These are phyloP conservation scores for Drosophila equinoxialis DNA, from an alignment of 1,140 invertebrate species.

Conservation along the genomic window DNA sequence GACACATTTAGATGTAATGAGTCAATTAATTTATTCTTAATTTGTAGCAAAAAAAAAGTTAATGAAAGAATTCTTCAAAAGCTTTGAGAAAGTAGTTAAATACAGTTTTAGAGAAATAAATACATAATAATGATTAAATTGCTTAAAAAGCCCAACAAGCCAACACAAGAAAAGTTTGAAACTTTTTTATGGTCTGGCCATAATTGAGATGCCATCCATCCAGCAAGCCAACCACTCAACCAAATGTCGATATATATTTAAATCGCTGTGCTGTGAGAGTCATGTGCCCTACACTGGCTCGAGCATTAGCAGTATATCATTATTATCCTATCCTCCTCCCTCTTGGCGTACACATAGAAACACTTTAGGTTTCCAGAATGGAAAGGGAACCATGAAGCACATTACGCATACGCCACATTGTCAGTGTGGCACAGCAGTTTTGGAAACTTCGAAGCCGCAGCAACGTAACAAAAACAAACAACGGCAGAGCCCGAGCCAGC, in stretches of 20 bases:
- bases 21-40: too few species aligned
- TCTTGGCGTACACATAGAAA: neutral
- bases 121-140: too few species aligned
- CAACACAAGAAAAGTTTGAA: too few species aligned
- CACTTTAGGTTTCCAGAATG: slow-evolving; percentile 44
- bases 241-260: slow-evolving; percentile 32
- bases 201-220: slow-evolving; percentile 11
- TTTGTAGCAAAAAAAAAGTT: too few species aligned
- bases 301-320: slow-evolving; percentile 33
- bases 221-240: neutral
- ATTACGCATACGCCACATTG: slow-evolving; percentile 76
- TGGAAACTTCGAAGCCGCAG: slow-evolving; percentile 62
- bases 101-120: too few species aligned
- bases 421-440: slow-evolving; percentile 57
- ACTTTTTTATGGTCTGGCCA: neutral
- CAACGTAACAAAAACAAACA: slow-evolving; percentile 52
- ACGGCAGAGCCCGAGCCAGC: neutral
- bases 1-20: too few species aligned
- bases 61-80: too few species aligned
- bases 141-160: too few species aligned
- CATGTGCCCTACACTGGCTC: slow-evolving; percentile 15
- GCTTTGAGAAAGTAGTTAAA: too few species aligned
- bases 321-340: neutral
- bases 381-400: slow-evolving; percentile 43
- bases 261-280: slow-evolving; percentile 29